Evolutionary conservation across 2,797 vertebrate species (phyloP).

Genomic region (Staurois parvus): DNA sequence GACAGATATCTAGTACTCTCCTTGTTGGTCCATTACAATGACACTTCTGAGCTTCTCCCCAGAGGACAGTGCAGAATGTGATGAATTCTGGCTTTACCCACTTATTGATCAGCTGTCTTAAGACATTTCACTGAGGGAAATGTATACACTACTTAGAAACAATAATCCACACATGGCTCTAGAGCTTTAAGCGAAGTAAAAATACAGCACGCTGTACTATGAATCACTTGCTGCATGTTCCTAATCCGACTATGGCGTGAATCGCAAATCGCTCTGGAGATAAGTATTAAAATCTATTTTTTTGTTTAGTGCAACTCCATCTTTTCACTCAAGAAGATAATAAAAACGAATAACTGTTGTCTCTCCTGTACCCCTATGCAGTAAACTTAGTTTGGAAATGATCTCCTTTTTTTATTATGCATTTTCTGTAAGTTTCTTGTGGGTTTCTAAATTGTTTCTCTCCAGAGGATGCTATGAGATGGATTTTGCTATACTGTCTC

Average conservation of each 20-base stretch:
- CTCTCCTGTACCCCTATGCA: not conserved
- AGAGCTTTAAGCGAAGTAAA: constrained; percentile 37
- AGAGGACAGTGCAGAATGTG: constrained; percentile 45
- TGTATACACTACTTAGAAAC: constrained; percentile 54
- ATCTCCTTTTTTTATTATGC: not conserved
- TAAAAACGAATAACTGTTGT: not conserved
- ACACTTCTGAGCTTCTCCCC: constrained; percentile 56
- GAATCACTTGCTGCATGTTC: constrained; percentile 18
- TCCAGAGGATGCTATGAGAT: not conserved
- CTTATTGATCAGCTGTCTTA: constrained; percentile 60
- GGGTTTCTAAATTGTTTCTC: no score
- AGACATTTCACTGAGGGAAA: constrained; percentile 54
- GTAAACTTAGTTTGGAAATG: not conserved
- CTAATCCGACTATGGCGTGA: not conserved
- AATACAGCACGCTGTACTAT: constrained; percentile 37
- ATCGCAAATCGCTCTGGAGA: not conserved
- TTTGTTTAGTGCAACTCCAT: not conserved
- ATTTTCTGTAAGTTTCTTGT: no score
- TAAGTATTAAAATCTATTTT: not conserved
- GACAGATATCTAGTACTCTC: constrained; percentile 59
- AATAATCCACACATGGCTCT: constrained; percentile 48
- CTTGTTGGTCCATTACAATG: constrained; percentile 59
- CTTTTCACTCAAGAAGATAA: not conserved
- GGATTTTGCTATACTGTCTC: not conserved
- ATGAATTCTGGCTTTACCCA: constrained; percentile 59